These are phyloP conservation scores for Lithophane ornitopus DNA, from an alignment of 2,888 invertebrate species.

Conservation along the genomic window DNA sequence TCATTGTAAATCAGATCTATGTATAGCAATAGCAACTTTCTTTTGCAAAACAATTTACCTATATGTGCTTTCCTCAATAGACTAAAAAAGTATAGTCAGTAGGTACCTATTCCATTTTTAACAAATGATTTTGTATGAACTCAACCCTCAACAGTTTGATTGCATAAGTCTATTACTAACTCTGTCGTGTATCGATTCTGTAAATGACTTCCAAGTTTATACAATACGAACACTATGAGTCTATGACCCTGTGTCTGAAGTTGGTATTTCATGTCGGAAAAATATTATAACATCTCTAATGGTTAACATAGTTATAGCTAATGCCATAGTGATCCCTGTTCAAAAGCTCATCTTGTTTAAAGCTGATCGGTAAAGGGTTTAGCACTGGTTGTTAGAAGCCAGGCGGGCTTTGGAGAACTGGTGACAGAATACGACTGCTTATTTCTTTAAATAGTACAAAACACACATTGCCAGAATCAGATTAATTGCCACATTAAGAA, in stretches of 20 bases:
- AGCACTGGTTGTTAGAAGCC: not conserved
- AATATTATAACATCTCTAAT: not conserved
- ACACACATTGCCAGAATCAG: not conserved
- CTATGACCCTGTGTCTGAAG: not conserved
- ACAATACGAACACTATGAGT: not conserved
- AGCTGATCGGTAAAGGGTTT: conserved; percentile 17
- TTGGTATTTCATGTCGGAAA: not conserved
- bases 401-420: conserved; percentile 7
- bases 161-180: not conserved
- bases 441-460: not conserved
- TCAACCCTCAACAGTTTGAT: not conserved
- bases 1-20: not conserved
- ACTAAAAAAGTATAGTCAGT: conserved; percentile 1
- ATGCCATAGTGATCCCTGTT: not conserved
- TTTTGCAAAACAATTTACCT: not conserved
- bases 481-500: not conserved
- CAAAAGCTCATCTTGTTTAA: not conserved
- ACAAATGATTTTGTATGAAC: not conserved
- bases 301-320: not conserved
- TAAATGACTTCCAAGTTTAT: not conserved
- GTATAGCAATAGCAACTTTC: not conserved
- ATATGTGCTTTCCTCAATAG: not conserved
- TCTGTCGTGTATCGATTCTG: not conserved
- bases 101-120: not conserved
- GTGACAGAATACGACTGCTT: conserved; percentile 23